Evolutionary conservation across 2,888 invertebrate species (phyloP), one percentile per base, ranked within the genome.

Genomic region (Pristionchus japonicus): DNA sequence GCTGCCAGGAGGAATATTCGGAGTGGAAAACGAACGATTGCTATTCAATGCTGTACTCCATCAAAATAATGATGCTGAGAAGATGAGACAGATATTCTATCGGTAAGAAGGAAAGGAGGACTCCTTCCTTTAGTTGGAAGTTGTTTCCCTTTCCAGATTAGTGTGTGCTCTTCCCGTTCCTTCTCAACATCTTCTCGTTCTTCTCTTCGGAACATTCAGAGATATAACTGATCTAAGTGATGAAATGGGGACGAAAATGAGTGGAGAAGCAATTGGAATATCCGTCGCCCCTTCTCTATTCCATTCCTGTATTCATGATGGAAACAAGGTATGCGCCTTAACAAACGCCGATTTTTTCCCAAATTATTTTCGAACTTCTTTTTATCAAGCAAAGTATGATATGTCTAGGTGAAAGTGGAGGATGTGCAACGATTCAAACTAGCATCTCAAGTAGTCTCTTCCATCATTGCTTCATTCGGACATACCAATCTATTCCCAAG

Each of bases 271-370:
- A 70, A 96, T 98, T 92, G 98, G 98, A 90, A 98, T 98, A 93
- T 97, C 97, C 67, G 98, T 98, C 84, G 98, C 98, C 87, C 98
- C 98, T 37, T 98, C 97, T 93, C 97, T 98, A 95, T 98, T 98
- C 96, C 98, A 98, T 95, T 97, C 97, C 92, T 98, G 98, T 96
- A 97, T 98, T 94, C 97, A 97, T 94, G 97, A 97, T 95, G 98
- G 97, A 90, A 91, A 93, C 88, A 97, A 97, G 96, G 94, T 94
- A 67, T 89, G 89, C 47, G 20, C n/a, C 7, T 20, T 23, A 3
- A 88, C 3, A 57, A 20, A 57, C 7, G 17, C 15, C 7, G 4
- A 67, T 90, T 91, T 67, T 37, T 17, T 4, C 11, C 15, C 15
- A 37, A 23, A 40, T 40, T 11, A 20, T 40, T 40, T 13, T 20